phyloP scores from a whole-genome alignment of 2,888 invertebrate genomes.

The Toxonevra muliebris region DNA sequence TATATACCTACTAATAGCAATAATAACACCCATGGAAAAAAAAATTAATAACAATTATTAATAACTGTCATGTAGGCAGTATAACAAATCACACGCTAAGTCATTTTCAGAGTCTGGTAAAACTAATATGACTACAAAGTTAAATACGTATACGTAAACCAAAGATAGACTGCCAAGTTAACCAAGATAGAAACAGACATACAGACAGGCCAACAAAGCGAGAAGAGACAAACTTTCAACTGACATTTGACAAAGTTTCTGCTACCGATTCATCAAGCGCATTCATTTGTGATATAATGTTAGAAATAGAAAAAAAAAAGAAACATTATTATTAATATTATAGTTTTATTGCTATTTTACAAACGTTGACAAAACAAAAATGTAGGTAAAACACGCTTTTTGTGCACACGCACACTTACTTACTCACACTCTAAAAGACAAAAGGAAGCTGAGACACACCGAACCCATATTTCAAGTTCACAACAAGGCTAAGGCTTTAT shows the following conservation, averaged over 20 bases:
- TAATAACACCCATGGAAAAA: conserved; percentile 19
- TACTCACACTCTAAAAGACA: neutral
- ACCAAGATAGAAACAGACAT: neutral
- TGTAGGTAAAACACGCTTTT: neutral
- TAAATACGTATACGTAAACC: neutral
- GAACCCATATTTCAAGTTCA: conserved; percentile 13
- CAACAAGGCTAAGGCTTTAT: neutral
- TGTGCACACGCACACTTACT: too few species aligned
- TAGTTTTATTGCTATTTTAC: neutral
- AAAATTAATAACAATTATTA: conserved; percentile 50
- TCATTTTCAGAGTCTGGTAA: neutral
- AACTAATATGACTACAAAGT: neutral
- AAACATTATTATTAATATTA: neutral
- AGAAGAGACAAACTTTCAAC: neutral
- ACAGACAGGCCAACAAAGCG: neutral
- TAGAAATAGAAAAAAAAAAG: neutral
- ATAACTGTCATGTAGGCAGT: conserved; percentile 50
- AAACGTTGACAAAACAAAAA: neutral
- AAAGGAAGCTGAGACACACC: neutral
- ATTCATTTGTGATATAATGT: neutral
- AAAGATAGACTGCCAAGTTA: neutral
- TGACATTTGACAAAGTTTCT: conserved; percentile 35
- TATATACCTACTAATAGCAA: neutral
- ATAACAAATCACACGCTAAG: conserved; percentile 40
- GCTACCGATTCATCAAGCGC: conserved; percentile 36